Evolutionary conservation across 2,797 vertebrate genomes (phyloP).

Genomic region (Poecilia gillii): DNA sequence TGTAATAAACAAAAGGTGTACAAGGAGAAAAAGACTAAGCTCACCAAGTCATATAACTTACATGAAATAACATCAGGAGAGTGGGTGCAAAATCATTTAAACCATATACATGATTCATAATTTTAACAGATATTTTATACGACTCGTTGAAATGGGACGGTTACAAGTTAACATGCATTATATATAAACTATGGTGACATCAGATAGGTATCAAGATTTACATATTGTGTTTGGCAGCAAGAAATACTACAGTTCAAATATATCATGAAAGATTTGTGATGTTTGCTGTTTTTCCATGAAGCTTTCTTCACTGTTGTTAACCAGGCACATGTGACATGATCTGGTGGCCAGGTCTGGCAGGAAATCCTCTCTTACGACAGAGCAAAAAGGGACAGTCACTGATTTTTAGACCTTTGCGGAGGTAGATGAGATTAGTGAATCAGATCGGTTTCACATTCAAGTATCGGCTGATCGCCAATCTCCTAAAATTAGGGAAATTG

Average conservation of each 20-base stretch:
- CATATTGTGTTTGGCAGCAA: not conserved
- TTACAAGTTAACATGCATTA: not conserved
- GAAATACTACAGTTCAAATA: not conserved
- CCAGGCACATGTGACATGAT: no score
- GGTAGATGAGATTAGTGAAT: no score
- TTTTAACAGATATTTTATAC: not conserved
- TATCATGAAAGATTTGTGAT: not conserved
- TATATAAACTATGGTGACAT: not conserved
- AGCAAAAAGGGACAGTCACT: no score
- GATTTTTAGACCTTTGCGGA: no score
- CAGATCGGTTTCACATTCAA: no score
- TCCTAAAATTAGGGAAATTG: no score
- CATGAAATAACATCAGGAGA: not conserved
- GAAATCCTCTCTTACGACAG: no score
- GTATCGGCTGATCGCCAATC: no score
- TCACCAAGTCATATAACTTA: not conserved
- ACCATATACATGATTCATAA: not conserved
- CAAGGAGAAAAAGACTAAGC: not conserved
- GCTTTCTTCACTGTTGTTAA: not conserved
- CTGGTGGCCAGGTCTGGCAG: no score
- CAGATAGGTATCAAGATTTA: not conserved
- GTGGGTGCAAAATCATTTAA: not conserved
- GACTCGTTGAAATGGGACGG: not conserved
- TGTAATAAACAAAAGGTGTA: not conserved
- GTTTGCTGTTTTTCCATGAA: not conserved